A percentile compares a stretch with the other conserved stretches of the same genome.
phyloP scores from a whole-genome alignment of 2,797 vertebrate species.

The Smutsia gigantea region DNA sequence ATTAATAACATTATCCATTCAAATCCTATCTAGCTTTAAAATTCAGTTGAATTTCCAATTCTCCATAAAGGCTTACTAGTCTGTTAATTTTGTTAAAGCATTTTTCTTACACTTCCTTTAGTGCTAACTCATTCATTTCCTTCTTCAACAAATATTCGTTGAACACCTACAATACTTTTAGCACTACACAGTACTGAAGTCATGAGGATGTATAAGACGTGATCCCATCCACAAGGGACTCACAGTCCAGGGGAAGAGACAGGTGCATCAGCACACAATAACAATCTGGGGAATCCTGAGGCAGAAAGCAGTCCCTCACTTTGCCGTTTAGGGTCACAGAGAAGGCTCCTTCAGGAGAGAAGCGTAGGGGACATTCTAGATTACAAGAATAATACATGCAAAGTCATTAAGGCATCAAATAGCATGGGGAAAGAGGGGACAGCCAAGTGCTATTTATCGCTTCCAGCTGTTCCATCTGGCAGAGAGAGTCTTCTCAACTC shows the following conservation, averaged over 20 bases:
- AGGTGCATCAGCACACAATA: not conserved
- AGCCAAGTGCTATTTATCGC: not conserved
- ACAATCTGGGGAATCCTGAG: not conserved
- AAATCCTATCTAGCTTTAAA: not conserved
- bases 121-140: not conserved
- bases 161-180: not conserved
- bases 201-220: not conserved
- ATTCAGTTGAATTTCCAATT: not conserved
- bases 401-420: not conserved
- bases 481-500: not conserved
- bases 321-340: not conserved
- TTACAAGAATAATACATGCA: not conserved
- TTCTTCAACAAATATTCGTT: slow-evolving; percentile 36
- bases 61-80: not conserved
- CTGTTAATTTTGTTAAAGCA: not conserved
- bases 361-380: not conserved
- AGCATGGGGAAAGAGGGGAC: not conserved
- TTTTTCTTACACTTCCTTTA: slow-evolving; percentile 5
- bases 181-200: not conserved
- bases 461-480: not conserved
- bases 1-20: slow-evolving; percentile 4
- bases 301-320: not conserved
- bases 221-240: not conserved
- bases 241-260: not conserved
- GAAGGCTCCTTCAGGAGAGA: not conserved